phyloP scores from a whole-genome alignment of 2,888 invertebrate species.

The Luffia ferchaultella region DNA sequence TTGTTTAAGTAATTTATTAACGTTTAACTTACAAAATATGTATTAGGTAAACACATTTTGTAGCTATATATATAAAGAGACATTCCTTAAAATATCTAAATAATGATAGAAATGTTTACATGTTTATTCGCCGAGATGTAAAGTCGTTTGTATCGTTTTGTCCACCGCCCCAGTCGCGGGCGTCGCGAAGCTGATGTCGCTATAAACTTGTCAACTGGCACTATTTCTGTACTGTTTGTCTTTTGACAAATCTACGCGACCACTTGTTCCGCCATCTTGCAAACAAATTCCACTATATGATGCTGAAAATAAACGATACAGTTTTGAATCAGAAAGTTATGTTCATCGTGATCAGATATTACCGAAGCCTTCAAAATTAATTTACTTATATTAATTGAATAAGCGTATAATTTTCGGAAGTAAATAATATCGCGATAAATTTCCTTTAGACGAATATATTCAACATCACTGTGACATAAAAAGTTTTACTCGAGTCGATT shows the following conservation, averaged over 20 bases:
- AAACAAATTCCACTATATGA: constrained; percentile 2
- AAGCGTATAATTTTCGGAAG: too few species aligned
- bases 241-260: constrained; percentile 47
- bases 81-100: too few species aligned
- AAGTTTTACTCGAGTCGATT: background rate
- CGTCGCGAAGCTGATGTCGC: constrained; percentile 20
- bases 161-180: constrained; percentile 16
- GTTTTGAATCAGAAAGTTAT: too few species aligned
- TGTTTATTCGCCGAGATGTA: background rate
- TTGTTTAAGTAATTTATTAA: too few species aligned
- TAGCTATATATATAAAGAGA: too few species aligned
- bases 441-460: background rate
- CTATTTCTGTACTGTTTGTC: constrained; percentile 57
- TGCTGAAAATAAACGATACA: too few species aligned
- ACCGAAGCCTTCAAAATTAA: too few species aligned
- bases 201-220: constrained; percentile 60
- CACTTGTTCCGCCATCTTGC: constrained; percentile 46
- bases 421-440: background rate
- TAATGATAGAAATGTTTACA: background rate
- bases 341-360: too few species aligned
- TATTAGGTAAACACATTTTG: too few species aligned
- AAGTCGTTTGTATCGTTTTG: background rate
- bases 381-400: too few species aligned
- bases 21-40: too few species aligned
- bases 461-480: background rate